phyloP scores from a whole-genome alignment of 2,113 vertebrate species.

The Typhlomys cinereus region DNA sequence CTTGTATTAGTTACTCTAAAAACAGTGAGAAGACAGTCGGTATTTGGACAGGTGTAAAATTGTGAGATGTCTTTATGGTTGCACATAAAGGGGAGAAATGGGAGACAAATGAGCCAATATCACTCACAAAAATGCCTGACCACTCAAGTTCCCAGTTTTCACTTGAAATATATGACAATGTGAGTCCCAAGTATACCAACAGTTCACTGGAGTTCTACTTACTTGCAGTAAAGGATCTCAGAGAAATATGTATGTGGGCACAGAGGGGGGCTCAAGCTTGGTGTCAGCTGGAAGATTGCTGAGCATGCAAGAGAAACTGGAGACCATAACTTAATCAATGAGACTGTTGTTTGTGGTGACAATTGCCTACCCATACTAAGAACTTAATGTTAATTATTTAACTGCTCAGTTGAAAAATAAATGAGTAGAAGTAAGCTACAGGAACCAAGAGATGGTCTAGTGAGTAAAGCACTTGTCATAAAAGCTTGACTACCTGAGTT shows the following conservation, averaged over 20 bases:
- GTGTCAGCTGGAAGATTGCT: neutral
- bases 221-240: neutral
- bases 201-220: neutral
- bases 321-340: neutral
- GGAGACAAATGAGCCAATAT: neutral
- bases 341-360: neutral
- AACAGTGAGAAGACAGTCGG: slow-evolving; percentile 6
- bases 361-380: neutral
- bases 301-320: neutral
- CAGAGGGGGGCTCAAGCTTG: neutral
- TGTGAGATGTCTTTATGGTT: neutral
- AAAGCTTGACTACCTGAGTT: too few relatives aligned
- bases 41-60: neutral
- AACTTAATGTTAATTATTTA: neutral
- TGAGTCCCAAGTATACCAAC: neutral
- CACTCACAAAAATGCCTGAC: neutral
- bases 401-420: neutral
- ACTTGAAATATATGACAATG: neutral
- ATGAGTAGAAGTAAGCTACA: too few relatives aligned
- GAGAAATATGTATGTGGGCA: neutral
- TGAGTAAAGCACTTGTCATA: too few relatives aligned
- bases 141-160: neutral
- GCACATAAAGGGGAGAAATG: neutral
- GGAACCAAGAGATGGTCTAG: too few relatives aligned
- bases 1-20: neutral